Evolutionary conservation across 1,140 invertebrate species (phyloP).

Genomic region (Coptotermes formosanus): DNA sequence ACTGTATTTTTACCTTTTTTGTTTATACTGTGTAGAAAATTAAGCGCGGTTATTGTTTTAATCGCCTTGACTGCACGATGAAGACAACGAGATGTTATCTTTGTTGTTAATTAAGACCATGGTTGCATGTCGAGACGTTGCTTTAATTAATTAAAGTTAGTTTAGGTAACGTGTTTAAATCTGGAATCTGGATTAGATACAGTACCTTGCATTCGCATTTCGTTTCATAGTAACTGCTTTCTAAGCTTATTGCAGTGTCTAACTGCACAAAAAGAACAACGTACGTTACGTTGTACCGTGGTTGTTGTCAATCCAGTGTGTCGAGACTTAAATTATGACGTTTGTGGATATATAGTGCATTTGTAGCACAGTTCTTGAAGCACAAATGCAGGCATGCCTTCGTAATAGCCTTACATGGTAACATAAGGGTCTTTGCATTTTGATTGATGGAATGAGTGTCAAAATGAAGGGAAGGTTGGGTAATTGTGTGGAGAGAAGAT

Average conservation of each 20-base stretch:
- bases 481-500: too few species aligned
- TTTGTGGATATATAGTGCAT: not conserved
- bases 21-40: not conserved
- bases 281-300: not conserved
- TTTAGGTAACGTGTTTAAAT: not conserved
- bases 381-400: not conserved
- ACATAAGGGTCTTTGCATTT: too few species aligned
- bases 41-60: not conserved
- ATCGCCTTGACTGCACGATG: not conserved
- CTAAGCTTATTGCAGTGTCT: not conserved
- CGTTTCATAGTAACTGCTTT: not conserved
- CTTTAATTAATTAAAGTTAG: constrained; percentile 8
- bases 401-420: too few species aligned
- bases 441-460: too few species aligned
- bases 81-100: not conserved
- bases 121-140: not conserved
- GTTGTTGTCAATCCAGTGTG: not conserved
- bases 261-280: not conserved
- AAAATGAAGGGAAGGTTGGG: too few species aligned
- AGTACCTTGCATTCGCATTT: not conserved
- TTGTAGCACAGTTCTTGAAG: not conserved
- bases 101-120: not conserved
- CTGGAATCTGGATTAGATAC: not conserved
- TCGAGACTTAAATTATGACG: not conserved
- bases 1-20: not conserved